These are phyloP conservation scores for Drosophila pegasa DNA, from an alignment of 2,888 invertebrate genomes.

Conservation along the genomic window DNA sequence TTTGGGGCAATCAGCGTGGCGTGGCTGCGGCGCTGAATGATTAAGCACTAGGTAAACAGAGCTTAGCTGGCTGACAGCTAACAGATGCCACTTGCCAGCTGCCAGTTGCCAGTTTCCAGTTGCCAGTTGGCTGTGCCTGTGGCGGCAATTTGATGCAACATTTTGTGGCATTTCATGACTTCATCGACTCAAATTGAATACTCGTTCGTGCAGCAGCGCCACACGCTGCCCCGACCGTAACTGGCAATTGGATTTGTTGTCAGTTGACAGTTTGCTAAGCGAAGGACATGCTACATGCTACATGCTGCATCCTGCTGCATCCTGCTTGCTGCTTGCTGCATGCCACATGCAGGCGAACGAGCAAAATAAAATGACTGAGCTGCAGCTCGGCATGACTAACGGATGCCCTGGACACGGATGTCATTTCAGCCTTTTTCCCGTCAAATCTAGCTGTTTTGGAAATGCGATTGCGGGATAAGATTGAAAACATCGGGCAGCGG, in stretches of 20 bases:
- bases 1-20: conserved; percentile 10
- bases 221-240: conserved; percentile 20
- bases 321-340: conserved; percentile 3
- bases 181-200: conserved; percentile 22
- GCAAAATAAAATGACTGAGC: background rate
- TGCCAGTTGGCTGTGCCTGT: background rate
- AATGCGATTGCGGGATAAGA: too few species aligned
- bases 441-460: too few species aligned
- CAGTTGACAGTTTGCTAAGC: conserved; percentile 35
- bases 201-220: conserved; percentile 8
- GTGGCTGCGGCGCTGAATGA: background rate
- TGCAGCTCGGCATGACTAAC: background rate
- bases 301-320: conserved; percentile 5
- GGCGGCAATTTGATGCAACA: conserved; percentile 8
- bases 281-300: conserved; percentile 18
- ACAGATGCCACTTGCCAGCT: conserved; percentile 1
- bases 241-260: conserved; percentile 24
- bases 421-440: too few species aligned
- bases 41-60: conserved; percentile 29
- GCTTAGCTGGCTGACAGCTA: conserved; percentile 3
- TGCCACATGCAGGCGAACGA: conserved; percentile 7
- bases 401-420: background rate
- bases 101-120: background rate
- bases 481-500: too few species aligned
- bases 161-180: conserved; percentile 30